phyloP scores from a whole-genome alignment of 2,797 vertebrate genomes.

The Glyptemys insculpta region DNA sequence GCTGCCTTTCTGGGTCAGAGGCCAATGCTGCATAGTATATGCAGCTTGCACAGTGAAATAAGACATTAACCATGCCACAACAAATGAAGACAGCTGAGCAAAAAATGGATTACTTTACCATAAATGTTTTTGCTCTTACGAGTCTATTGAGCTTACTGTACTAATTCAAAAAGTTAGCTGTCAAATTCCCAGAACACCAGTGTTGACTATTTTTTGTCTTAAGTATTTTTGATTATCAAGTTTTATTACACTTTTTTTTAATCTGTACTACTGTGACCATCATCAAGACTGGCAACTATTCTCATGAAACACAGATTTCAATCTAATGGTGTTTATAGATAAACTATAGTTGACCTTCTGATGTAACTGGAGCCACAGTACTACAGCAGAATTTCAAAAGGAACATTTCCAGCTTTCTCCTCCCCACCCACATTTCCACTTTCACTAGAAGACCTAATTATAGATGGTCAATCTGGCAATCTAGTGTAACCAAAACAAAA shows the following conservation, averaged over 20 bases:
- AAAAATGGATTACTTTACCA: neutral
- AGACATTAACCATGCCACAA: neutral
- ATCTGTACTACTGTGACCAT: neutral
- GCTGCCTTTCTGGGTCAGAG: neutral
- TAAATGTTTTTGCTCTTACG: neutral
- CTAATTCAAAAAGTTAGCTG: neutral
- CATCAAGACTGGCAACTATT: neutral
- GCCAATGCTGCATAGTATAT: neutral
- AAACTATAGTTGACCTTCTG: neutral
- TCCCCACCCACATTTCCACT: neutral
- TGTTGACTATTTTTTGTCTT: neutral
- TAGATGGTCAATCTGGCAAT: conserved; percentile 28
- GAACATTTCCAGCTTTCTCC: too few species aligned
- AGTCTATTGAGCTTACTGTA: neutral
- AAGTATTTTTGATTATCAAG: neutral
- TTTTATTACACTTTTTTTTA: neutral
- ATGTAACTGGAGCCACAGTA: neutral
- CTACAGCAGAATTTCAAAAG: neutral
- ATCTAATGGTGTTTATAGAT: neutral
- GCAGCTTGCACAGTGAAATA: neutral
- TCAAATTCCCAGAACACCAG: neutral
- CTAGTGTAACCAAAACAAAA: conserved; percentile 36
- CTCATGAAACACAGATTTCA: neutral
- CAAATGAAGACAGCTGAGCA: neutral
- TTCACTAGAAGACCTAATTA: neutral